Percentiles rank a stretch among this genome's conserved stretches.
These are phyloP conservation scores for Lycorma delicatula DNA, from an alignment of 1,140 invertebrate species.

Conservation along the genomic window DNA sequence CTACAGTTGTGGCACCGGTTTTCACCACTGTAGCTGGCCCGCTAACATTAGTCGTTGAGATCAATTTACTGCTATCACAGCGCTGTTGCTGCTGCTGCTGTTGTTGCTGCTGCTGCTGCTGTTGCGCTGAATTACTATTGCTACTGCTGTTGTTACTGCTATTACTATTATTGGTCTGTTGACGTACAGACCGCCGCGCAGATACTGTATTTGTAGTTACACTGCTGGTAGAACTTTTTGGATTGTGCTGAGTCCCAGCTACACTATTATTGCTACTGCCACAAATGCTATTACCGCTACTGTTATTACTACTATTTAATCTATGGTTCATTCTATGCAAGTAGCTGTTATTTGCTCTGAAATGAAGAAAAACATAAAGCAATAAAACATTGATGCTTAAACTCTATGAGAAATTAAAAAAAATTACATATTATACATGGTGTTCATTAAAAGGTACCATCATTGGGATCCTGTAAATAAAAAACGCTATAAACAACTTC, in stretches of 20 bases:
- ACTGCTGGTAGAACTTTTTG: too few species aligned
- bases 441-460: background rate
- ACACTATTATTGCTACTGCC: background rate
- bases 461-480: background rate
- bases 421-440: background rate
- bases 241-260: too few species aligned
- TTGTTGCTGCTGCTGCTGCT: slow-evolving; percentile 28
- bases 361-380: slow-evolving; percentile 31
- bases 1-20: slow-evolving; percentile 13
- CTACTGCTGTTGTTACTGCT: slow-evolving; percentile 1
- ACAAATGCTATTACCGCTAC: slow-evolving; percentile 4
- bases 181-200: too few species aligned
- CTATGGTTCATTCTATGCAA: background rate
- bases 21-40: slow-evolving; percentile 12
- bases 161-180: slow-evolving; percentile 24
- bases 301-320: background rate
- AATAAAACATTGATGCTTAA: background rate
- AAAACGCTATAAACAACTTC: background rate
- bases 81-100: slow-evolving; percentile 29
- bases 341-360: slow-evolving; percentile 16
- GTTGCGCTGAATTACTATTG: too few species aligned
- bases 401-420: background rate
- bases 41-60: too few species aligned
- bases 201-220: too few species aligned
- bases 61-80: too few species aligned